These are phyloP conservation scores for Mesocricetus auratus DNA, from an alignment of 2,113 vertebrate species.

Conservation along the genomic window DNA sequence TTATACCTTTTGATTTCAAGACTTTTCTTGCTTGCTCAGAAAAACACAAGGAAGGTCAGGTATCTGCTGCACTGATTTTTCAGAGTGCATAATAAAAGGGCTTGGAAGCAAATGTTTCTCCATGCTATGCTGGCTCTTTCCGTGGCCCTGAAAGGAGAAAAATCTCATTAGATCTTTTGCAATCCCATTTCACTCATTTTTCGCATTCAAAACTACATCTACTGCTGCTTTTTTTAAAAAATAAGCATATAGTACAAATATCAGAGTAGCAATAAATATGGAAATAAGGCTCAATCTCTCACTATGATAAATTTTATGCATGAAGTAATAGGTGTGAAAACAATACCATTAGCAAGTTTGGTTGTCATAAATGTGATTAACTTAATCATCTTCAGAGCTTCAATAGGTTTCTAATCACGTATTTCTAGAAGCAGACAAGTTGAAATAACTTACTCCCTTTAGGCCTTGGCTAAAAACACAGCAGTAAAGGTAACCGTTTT, in stretches of 20 bases:
- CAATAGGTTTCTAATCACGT: slow-evolving; percentile 60
- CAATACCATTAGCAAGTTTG: slow-evolving; percentile 41
- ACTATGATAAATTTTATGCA: slow-evolving; percentile 58
- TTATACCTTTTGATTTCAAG: slow-evolving; percentile 33
- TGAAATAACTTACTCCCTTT: slow-evolving; percentile 57
- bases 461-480: neutral
- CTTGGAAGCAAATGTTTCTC: slow-evolving; percentile 24
- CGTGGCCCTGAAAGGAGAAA: slow-evolving; percentile 47
- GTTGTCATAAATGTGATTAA: slow-evolving; percentile 61
- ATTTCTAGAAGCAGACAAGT: slow-evolving; percentile 53
- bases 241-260: slow-evolving; percentile 67
- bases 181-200: slow-evolving; percentile 64
- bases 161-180: slow-evolving; percentile 41
- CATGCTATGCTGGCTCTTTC: slow-evolving; percentile 31
- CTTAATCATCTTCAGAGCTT: slow-evolving; percentile 77
- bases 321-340: slow-evolving; percentile 65
- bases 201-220: slow-evolving; percentile 48
- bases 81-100: slow-evolving; percentile 12
- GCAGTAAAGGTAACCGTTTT: slow-evolving; percentile 50
- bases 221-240: slow-evolving; percentile 66
- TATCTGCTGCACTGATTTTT: slow-evolving; percentile 51
- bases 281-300: slow-evolving; percentile 65
- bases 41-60: slow-evolving; percentile 57
- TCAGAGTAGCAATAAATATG: slow-evolving; percentile 59
- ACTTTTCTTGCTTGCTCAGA: slow-evolving; percentile 50